phyloP scores from a whole-genome alignment of 2,113 vertebrate genomes.

The Platichthys flesus region DNA sequence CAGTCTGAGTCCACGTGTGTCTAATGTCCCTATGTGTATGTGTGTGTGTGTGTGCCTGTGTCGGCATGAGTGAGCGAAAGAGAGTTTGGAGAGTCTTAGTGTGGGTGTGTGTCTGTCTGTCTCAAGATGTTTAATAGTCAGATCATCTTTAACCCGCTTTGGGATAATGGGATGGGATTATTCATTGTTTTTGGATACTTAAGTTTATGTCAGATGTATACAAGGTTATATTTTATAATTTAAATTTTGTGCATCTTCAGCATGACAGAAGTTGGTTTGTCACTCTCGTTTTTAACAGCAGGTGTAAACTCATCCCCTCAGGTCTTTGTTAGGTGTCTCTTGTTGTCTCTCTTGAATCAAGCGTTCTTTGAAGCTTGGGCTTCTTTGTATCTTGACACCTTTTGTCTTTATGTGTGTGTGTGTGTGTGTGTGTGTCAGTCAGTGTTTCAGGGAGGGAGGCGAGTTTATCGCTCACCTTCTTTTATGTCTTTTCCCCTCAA shows the following conservation, averaged over 20 bases:
- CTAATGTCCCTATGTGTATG: no score
- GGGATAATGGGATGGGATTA: no score
- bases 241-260: neutral
- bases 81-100: no score
- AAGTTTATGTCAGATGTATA: neutral
- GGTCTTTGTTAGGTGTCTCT: slow-evolving; percentile 27
- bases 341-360: slow-evolving; percentile 32
- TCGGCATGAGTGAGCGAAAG: no score
- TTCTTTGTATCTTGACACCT: slow-evolving; percentile 52
- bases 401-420: slow-evolving; percentile 12
- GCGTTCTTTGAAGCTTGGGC: slow-evolving; percentile 35
- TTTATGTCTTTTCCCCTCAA: slow-evolving; percentile 40
- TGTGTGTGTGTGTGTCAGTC: neutral
- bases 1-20: no score
- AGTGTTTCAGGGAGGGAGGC: slow-evolving; percentile 23
- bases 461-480: slow-evolving; percentile 30
- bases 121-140: no score
- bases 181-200: neutral
- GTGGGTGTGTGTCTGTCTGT: neutral
- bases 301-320: slow-evolving; percentile 19
- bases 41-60: no score
- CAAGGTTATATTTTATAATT: no score
- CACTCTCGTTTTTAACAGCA: neutral
- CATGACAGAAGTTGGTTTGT: neutral
- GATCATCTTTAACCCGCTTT: no score